Base-by-base conservation (phyloP, 2,113 vertebrate genomes). In the Antennarius striatus region DNA sequence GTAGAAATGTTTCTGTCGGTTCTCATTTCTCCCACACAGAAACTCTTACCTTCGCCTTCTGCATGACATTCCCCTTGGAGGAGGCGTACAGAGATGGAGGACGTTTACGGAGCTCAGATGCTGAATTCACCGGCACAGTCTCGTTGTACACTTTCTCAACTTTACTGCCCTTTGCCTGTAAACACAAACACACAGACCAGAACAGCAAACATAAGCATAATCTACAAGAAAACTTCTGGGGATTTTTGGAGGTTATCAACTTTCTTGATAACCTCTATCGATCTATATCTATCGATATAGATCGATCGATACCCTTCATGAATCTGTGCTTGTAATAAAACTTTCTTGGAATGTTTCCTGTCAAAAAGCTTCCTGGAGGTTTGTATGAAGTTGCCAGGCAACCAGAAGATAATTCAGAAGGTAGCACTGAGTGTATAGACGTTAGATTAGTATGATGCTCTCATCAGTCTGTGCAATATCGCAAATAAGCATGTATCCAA, bases 31-130 rank as follows among this genome's bases (percentile, higher is more conserved):
- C 16, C 32, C 39, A 43, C 32, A 16, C 55, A 51, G 45, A 68
- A 32, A 50, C 42, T 6, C 4, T 90, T 90, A 98, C 98, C 96
- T 98, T 98, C 65, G 97, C 95, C 71, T 98, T 99, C 83, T 95
- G 92, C 85, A 99, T 93, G 88, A 99, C 98, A 0, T 93, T 96
- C 32, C 95, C 97, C 76, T 92, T 95, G 65, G 90, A 93, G 71
- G 96, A 92, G 54, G 94, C 85, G 63, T 91, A 89, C 11, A 96
- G 91, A 65, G 96, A 95, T 0, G 95, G 94, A 45, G 95, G 93
- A 4, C 95, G 95, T 67, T 96, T 98, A 69, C 93, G 94, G 63
- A 98, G 86, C 86, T 99, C 96, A 0, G 94, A 93, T 4, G 94
- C 94, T 51, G 93, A 94, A 73, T 97, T 99, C 62, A 98, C 94